These are phyloP conservation scores for Cyprinella venusta DNA, from an alignment of 2,797 vertebrate species.

Conservation along the genomic window DNA sequence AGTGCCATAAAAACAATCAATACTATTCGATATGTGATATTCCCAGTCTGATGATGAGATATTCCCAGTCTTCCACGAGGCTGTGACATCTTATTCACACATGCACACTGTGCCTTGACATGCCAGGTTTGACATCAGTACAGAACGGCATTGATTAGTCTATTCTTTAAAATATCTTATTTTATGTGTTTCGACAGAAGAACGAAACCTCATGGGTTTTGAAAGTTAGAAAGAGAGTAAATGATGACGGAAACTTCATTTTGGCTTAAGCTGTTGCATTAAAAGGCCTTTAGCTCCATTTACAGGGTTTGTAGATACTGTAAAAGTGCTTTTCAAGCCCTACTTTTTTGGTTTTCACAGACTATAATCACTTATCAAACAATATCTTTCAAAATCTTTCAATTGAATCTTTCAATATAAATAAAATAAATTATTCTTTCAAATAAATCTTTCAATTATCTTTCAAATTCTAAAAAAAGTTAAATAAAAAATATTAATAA, in stretches of 20 bases:
- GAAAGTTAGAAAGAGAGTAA: background rate
- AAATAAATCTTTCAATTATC: too few species aligned
- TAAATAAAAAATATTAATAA: too few species aligned
- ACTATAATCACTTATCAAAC: too few species aligned
- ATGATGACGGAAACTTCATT: background rate
- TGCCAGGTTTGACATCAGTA: background rate
- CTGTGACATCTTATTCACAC: background rate
- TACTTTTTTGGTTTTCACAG: too few species aligned
- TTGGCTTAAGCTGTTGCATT: background rate
- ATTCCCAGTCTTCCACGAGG: background rate
- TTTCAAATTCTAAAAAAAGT: too few species aligned
- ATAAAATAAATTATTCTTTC: too few species aligned
- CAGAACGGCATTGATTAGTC: background rate
- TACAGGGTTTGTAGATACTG: too few species aligned
- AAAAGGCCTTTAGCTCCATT: background rate
- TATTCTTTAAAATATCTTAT: background rate
- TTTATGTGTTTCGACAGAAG: background rate
- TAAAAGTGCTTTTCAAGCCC: too few species aligned
- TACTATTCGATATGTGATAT: background rate
- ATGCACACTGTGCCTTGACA: background rate
- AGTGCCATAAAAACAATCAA: conserved; percentile 1
- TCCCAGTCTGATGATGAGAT: background rate
- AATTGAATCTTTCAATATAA: too few species aligned
- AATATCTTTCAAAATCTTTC: too few species aligned
- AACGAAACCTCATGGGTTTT: background rate